Base-by-base conservation (phyloP, 2,113 vertebrate species). In the rat (Rattus norvegicus) region DNA sequence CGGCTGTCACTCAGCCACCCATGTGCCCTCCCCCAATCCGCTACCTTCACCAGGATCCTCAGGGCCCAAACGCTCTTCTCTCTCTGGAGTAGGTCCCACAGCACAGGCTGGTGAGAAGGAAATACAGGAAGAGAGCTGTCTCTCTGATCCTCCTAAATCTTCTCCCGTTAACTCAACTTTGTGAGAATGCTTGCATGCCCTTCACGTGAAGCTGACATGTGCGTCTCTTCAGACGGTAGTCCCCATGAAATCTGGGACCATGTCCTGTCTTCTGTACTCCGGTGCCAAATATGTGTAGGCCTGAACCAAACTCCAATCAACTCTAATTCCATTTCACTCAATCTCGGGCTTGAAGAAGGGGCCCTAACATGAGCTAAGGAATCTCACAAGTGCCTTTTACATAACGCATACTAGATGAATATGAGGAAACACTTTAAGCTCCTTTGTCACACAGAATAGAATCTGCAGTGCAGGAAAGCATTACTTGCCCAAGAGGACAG, bases 11-110 rank as follows among this genome's bases (percentile, higher is more conserved):
- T 47, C 87, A 49, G 43, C 39, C 26, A 39, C 77, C 89, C 88
- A 63, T 1, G 9, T 4, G 0, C 20, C 22, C 22, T 10, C n/a
- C 28, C 16, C n/a, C n/a, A n/a, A 39, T 72, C 81, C 5, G 7
- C 54, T 63, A 79, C 99, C 99, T 99, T 98, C 20, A 77, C 92
- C 7, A 77, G 59, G 26, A 99, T 98, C 97, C 98, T 97, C 47
- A 99, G 98, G 69, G 98, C 98, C 84, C 98, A 98, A 10, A 98
- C 98, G 98, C 98, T 99, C 93, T 99, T 97, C 0, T 99, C 99
- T 54, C 91, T 98, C 98, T 99, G 99, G 92, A 99, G 98, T 91
- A 99, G 98, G 93, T 99, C 99, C 99, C 99, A 99, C 67, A 99
- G 96, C 90, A 99, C 97, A 7, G 99, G 98, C 99, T 99, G 98